phyloP scores from a whole-genome alignment of 2,113 vertebrate genomes.

The Corythornis madagascariensis region DNA sequence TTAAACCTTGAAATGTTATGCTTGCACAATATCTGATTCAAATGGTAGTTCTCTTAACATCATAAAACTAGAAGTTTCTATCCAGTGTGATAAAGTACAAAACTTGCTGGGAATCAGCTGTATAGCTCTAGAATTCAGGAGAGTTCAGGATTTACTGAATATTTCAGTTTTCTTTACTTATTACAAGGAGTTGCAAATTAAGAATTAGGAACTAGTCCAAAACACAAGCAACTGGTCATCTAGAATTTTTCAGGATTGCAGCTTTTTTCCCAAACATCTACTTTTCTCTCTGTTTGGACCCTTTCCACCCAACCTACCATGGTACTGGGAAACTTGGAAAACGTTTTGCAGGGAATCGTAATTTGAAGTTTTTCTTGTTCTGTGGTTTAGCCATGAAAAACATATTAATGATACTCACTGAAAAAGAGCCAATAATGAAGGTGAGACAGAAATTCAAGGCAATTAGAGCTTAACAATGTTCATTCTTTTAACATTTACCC shows the following conservation, averaged over 20 bases:
- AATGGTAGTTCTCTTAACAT: background rate
- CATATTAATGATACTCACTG: slow-evolving; percentile 14
- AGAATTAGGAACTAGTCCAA: background rate
- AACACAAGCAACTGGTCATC: background rate
- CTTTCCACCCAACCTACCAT: background rate
- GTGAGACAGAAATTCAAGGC: background rate
- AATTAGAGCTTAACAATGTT: background rate
- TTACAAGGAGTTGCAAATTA: background rate
- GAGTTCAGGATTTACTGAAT: background rate
- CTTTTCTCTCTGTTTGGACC: background rate
- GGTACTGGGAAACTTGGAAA: background rate
- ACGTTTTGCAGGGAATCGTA: background rate
- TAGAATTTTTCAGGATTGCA: background rate
- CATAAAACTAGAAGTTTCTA: background rate
- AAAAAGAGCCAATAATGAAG: background rate
- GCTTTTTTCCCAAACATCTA: background rate
- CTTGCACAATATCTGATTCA: background rate
- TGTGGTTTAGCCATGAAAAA: background rate
- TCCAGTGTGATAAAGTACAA: background rate
- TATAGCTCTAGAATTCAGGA: background rate
- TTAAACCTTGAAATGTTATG: background rate
- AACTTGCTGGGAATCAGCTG: background rate
- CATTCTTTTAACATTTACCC: background rate
- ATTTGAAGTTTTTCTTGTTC: background rate
- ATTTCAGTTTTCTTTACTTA: background rate